Percentiles rank a stretch among this genome's conserved stretches.
Conservation (phyloP, 2,888 invertebrate species). For the Mythimna impura region DNA sequence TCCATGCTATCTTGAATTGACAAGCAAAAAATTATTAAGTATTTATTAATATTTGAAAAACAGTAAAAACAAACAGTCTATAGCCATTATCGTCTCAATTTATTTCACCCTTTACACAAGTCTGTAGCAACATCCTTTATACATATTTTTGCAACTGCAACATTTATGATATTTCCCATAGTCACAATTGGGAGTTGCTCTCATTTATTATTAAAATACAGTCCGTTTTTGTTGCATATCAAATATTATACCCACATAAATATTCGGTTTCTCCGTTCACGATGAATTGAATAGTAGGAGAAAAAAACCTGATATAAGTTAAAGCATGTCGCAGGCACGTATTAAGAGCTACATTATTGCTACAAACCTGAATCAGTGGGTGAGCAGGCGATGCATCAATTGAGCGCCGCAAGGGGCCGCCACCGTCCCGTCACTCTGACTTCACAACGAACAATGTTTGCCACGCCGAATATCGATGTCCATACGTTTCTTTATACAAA, state of each 20-base stretch:
- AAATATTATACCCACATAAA: conserved; percentile 61
- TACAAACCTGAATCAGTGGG: conserved; percentile 73
- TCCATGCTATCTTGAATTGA: background rate
- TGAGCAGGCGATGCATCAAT: conserved; percentile 87
- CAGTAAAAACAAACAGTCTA: background rate
- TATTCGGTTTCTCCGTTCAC: conserved; percentile 54
- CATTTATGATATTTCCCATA: conserved; percentile 47
- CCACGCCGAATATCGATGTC: conserved; percentile 72
- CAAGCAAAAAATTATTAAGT: background rate
- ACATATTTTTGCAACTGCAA: conserved; percentile 25
- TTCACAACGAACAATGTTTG: conserved; percentile 70
- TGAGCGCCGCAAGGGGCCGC: conserved; percentile 86
- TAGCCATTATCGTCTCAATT: background rate
- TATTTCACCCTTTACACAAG: conserved; percentile 14
- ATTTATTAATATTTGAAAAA: background rate
- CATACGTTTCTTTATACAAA: conserved; percentile 57
- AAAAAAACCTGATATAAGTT: conserved; percentile 62
- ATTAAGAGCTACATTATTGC: conserved; percentile 69
- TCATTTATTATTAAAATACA: conserved; percentile 60
- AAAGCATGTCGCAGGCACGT: conserved; percentile 64
- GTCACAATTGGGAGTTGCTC: conserved; percentile 56
- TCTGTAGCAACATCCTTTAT: conserved; percentile 21
- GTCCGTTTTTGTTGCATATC: conserved; percentile 57
- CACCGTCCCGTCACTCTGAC: conserved; percentile 74
- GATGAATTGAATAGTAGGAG: conserved; percentile 64